Evolutionary conservation across 2,797 vertebrate genomes (phyloP), one percentile per base, ranked within the genome.

Genomic region (Myotis findleyi): DNA sequence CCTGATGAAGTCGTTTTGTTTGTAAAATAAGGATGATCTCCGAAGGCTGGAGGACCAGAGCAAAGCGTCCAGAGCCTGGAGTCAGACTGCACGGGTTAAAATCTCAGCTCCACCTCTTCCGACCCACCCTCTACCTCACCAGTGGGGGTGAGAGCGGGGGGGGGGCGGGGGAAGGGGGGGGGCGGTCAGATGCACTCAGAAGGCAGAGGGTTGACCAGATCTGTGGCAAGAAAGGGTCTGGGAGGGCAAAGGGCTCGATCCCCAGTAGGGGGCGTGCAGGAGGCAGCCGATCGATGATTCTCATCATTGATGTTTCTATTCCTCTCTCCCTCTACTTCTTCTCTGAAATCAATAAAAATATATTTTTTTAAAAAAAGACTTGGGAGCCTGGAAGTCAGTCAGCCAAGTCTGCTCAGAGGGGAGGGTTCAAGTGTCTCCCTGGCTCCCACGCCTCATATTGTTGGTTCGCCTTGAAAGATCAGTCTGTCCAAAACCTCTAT

Each of bases 151-250:
- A 5, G 16, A 6, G 17, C 5, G 0, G 5, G 4, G 16, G 10
- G 3, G 11, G 44, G 2, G 0, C 3, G 12, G 12, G 47, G 9
- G 17, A n/a, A n/a, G 16, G 0, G 5, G 4, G 16, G 10, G 12
- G 11, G 44, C 0, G 44, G 12, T 53, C 51, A 53, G 17, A 53
- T 3, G 1, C 51, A 53, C 16, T 17, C 53, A 20, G 51, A 53
- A 20, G 51, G 51, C 51, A 53, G 17, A 20, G 53, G 53, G 5
- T 53, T 3, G 53, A 53, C 53, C 53, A 53, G 53, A 53, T 53
- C 53, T 53, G 18, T 3, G 53, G 53, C 51, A 53, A 20, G 18
- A 53, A 53, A 17, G 18, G 16, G 51, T 53, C 51, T 6, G 12
- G 51, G 18, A 53, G 51, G 51, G 51, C 53, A 53, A 53, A 53